Base-by-base conservation (phyloP, 2,888 invertebrate genomes). In the Gastracanthus pulcherrimus region DNA sequence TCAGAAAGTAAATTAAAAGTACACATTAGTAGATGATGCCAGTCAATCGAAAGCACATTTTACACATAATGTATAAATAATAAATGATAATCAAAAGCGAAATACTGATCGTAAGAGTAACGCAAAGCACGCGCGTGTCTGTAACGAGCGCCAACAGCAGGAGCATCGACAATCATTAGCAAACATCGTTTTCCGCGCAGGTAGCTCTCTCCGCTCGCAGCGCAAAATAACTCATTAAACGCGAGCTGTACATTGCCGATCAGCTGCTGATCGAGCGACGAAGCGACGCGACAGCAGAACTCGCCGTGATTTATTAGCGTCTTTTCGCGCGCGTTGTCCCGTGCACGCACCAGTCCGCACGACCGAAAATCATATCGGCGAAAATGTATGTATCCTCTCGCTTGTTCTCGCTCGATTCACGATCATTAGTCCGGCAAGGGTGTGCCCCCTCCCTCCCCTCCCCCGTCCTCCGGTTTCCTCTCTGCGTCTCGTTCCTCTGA, bases 391-490 rank as follows among this genome's bases (percentile, higher is more conserved):
- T n/a, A n/a, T 19, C 9, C 5, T 31, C 5, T 16, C 38, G 4
- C n/a, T 45, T 16, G 13, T 13, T 13, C 48, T 36, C 13, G 19
- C 16, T 67, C 38, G 66, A 29, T 76, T 58, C 55, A 16, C 9
- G 58, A 67, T 69, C 67, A 76, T 76, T 76, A 76, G 76, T 60
- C n/a, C 31, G 45, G n/a, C 51, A 13, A 36, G 66, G 38, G 41
- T 16, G n/a, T 4, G 45, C n/a, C 55, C 34, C 7, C 7, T 36
- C n/a, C n/a, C n/a, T 31, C n/a, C 34, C 29, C 16, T 55, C 11
- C 38, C 36, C 7, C 16, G 26, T 62, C 36, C 34, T 48, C 16
- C 60, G 9, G 6, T 26, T 11, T 45, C 45, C 16, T 13, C 41
- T 36, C 26, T 45, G 11, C 45, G 19, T 26, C 23, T 13, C 19